Conservation (phyloP, 2,797 vertebrate genomes). For the Meda fulgida region DNA sequence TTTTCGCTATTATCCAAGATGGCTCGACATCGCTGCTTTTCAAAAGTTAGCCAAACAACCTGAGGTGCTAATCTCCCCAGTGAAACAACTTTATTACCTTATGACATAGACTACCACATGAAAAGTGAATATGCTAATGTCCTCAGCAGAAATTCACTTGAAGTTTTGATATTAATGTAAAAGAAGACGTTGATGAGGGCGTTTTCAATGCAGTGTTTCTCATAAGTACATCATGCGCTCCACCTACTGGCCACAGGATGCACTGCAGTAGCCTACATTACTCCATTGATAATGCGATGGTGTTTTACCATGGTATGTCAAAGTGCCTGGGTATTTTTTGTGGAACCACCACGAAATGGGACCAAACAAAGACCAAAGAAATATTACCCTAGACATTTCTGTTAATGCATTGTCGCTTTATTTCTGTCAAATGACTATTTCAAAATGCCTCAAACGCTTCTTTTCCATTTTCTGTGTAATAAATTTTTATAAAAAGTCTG, state of each 20-base stretch:
- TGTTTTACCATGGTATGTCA: neutral
- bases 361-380: slow-evolving; percentile 29
- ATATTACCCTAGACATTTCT: neutral
- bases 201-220: neutral
- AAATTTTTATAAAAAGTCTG: slow-evolving; percentile 60
- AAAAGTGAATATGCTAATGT: neutral
- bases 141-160: neutral
- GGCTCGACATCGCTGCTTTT: slow-evolving; percentile 45
- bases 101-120: neutral
- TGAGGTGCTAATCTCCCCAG: slow-evolving; percentile 47
- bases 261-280: neutral
- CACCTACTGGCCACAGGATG: slow-evolving; percentile 38
- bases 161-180: slow-evolving; percentile 6
- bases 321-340: neutral
- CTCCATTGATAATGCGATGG: neutral
- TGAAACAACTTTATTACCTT: neutral
- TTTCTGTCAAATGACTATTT: slow-evolving; percentile 31
- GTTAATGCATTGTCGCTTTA: slow-evolving; percentile 21
- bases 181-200: neutral
- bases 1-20: slow-evolving; percentile 59
- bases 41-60: slow-evolving; percentile 57
- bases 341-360: neutral
- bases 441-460: slow-evolving; percentile 48
- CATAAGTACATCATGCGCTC: neutral
- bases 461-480: slow-evolving; percentile 67